Conservation (phyloP, 2,113 vertebrate genomes). For the Hyaena hyaena region DNA sequence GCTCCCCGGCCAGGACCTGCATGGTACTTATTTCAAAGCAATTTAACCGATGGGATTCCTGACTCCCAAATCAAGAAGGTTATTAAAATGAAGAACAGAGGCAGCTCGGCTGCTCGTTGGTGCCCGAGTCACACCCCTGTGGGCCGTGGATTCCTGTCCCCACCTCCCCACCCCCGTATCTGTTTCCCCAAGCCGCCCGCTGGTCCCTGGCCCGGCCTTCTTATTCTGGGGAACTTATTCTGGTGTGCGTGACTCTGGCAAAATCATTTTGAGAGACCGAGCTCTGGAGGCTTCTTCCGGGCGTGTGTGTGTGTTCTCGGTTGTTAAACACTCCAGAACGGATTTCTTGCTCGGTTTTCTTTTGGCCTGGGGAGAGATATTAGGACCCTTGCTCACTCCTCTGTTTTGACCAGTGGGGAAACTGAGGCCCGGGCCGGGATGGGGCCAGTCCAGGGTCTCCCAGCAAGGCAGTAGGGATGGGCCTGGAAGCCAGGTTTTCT, state of each 20-base stretch:
- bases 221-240: not conserved
- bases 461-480: not conserved
- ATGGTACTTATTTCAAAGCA: slow-evolving; percentile 64
- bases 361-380: not conserved
- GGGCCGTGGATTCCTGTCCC: not conserved
- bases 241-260: not conserved
- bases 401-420: not conserved
- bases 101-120: not conserved
- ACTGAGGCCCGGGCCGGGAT: not conserved
- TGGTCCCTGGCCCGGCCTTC: not conserved
- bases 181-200: not conserved
- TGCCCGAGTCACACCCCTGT: not conserved
- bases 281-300: not conserved
- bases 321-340: not conserved
- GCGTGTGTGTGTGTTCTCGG: not conserved
- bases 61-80: slow-evolving; percentile 61
- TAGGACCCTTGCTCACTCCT: not conserved
- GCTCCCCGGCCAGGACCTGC: not conserved
- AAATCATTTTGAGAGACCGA: rapidly evolving
- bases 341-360: not conserved
- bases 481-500: not conserved
- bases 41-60: slow-evolving; percentile 71
- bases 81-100: slow-evolving; percentile 36
- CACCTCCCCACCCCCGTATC: not conserved
- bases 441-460: not conserved